Evolutionary conservation across 2,113 vertebrate species (phyloP).

Genomic region (Embiotoca jacksoni): DNA sequence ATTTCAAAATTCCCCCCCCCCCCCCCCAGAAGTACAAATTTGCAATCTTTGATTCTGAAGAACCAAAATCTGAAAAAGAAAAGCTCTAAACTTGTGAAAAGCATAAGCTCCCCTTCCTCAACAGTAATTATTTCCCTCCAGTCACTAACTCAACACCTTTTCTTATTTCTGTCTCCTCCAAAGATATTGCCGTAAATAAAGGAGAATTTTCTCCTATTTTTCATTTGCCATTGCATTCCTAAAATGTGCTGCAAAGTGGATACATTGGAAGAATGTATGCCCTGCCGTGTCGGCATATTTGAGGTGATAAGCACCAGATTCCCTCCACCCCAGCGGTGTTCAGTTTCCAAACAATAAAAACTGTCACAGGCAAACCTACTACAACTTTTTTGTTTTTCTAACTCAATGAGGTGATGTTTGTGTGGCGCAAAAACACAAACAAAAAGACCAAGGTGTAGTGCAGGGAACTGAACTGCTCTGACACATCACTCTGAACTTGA

Average conservation of each 20-base stretch:
- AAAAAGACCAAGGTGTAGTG: not conserved
- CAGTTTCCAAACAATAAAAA: not conserved
- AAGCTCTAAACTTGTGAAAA: not conserved
- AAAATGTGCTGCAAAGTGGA: constrained; percentile 24
- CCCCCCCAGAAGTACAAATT: not conserved
- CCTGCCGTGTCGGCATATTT: constrained; percentile 31
- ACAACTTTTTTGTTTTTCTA: not conserved
- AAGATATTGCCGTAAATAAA: not conserved
- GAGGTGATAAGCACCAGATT: constrained; percentile 35
- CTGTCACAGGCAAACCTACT: not conserved
- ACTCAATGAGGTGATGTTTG: not conserved
- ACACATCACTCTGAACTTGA: constrained; percentile 5
- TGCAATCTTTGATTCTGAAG: not conserved
- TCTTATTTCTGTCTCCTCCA: not conserved
- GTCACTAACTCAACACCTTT: not conserved
- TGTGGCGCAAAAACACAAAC: not conserved
- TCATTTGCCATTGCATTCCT: not conserved
- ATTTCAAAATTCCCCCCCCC: not conserved
- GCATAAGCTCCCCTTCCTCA: not conserved
- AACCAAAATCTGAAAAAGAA: not conserved
- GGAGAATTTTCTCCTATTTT: not conserved
- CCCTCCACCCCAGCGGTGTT: not conserved
- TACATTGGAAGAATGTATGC: constrained; percentile 31
- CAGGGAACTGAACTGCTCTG: not conserved
- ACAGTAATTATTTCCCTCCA: not conserved